These are phyloP conservation scores for Salminus brasiliensis DNA, from an alignment of 2,113 vertebrate genomes.

Conservation along the genomic window DNA sequence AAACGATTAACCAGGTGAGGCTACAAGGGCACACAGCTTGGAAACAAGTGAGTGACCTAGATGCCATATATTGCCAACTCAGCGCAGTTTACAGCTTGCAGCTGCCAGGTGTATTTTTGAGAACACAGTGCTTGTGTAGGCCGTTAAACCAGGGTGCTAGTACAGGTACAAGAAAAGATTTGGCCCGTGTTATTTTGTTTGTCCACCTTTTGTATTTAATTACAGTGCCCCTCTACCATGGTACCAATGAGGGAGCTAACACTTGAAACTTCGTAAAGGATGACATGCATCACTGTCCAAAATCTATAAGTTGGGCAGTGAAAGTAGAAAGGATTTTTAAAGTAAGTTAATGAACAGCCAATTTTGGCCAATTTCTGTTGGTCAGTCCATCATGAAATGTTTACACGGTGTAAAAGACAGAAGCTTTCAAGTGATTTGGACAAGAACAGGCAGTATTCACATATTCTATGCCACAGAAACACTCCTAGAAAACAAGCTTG, in stretches of 20 bases:
- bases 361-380: too few species aligned
- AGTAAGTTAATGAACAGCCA: too few species aligned
- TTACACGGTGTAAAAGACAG: too few species aligned
- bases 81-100: constrained; percentile 11
- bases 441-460: too few species aligned
- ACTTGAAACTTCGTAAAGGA: constrained; percentile 41
- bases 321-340: too few species aligned
- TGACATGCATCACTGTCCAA: too few species aligned
- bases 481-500: constrained; percentile 4
- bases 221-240: constrained; percentile 53
- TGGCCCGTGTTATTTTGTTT: constrained; percentile 4
- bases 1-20: constrained; percentile 61
- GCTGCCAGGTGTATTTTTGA: not conserved
- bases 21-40: constrained; percentile 41
- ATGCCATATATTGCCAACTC: constrained; percentile 42
- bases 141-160: not conserved
- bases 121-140: not conserved
- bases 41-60: constrained; percentile 65
- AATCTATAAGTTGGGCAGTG: too few species aligned
- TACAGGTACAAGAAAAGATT: constrained; percentile 16
- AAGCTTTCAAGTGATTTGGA: too few species aligned
- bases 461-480: constrained; percentile 8
- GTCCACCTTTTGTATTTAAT: constrained; percentile 14
- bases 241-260: constrained; percentile 41
- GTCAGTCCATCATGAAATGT: too few species aligned